Evolutionary conservation across 2,797 vertebrate species (phyloP), one percentile per base, ranked within the genome.

Genomic region (Sebastes kiyomatsui): DNA sequence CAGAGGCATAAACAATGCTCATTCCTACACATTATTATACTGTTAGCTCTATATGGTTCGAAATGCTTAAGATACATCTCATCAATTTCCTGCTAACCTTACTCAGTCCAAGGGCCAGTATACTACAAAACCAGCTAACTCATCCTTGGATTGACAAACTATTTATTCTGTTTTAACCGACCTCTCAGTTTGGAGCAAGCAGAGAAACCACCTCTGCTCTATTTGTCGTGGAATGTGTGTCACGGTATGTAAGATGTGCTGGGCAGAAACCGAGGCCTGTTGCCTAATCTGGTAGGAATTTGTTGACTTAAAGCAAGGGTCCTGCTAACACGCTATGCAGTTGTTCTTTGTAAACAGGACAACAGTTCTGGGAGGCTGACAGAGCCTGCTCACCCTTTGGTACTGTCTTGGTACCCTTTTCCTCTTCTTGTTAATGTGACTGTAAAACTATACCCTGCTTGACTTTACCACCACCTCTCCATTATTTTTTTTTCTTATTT

Each of bases 201-300:
- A 67, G 73, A 81, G 67, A 88, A 78, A 88, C 66, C 81, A 49
- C 76, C 86, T 90, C 82, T 67, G 80, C 82, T 91, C 81, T 89
- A 87, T 88, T 93, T 94, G 91, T 93, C 92, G 92, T 90, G 91
- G 86, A 90, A 91, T 91, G 86, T 90, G 93, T 91, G 87, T 88
- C 83, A 81, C 84, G 90, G 87, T 91, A 94, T 94, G 92, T 86
- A 89, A 93, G 87, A 92, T 90, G 86, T 84, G 77, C 92, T 85
- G 85, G 86, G 80, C 87, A 91, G 92, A 94, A 92, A 89, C 87
- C 86, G 79, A 80, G 85, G 90, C 87, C 84, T 92, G 92, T 94
- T 95, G 92, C 91, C 90, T 94, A 94, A 95, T 96, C 90, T 92
- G 83, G 72, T 58, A 92, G 94, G 94, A 96, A 95, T 96, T 93